These are phyloP conservation scores for Drosophila algonquin DNA, from an alignment of 2,888 invertebrate genomes.

Conservation along the genomic window DNA sequence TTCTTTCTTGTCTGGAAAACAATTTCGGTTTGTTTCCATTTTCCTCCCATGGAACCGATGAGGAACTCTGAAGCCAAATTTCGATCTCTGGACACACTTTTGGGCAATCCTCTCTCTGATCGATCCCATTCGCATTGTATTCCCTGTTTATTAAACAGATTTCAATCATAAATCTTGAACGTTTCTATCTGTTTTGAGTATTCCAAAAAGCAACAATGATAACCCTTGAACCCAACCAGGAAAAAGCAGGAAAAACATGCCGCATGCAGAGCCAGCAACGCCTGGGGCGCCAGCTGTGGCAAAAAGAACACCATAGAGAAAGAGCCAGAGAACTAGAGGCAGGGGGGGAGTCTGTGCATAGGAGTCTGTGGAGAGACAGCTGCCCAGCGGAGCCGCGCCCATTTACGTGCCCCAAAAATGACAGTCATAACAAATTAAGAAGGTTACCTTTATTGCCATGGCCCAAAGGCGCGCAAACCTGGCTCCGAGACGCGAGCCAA, in stretches of 20 bases:
- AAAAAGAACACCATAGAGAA: not conserved
- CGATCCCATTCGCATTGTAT: too few relatives aligned
- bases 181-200: too few relatives aligned
- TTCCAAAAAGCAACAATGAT: slow-evolving; percentile 55
- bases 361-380: slow-evolving; percentile 18
- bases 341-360: not conserved
- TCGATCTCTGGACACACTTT: too few relatives aligned
- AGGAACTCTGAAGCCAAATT: too few relatives aligned
- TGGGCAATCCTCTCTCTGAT: too few relatives aligned
- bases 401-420: slow-evolving; percentile 68
- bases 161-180: too few relatives aligned
- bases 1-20: not conserved
- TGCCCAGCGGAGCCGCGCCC: slow-evolving; percentile 46
- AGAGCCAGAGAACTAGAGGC: not conserved
- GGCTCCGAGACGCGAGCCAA: slow-evolving; percentile 21
- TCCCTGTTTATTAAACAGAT: too few relatives aligned
- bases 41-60: too few relatives aligned
- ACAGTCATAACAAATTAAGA: slow-evolving; percentile 77
- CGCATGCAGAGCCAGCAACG: slow-evolving; percentile 62
- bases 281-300: slow-evolving; percentile 46
- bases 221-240: not conserved
- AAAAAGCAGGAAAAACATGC: slow-evolving; percentile 58
- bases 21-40: too few relatives aligned
- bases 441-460: slow-evolving; percentile 61
- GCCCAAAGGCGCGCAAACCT: slow-evolving; percentile 31